phyloP scores from a whole-genome alignment of 2,113 vertebrate genomes.

The Hystrix brachyura region DNA sequence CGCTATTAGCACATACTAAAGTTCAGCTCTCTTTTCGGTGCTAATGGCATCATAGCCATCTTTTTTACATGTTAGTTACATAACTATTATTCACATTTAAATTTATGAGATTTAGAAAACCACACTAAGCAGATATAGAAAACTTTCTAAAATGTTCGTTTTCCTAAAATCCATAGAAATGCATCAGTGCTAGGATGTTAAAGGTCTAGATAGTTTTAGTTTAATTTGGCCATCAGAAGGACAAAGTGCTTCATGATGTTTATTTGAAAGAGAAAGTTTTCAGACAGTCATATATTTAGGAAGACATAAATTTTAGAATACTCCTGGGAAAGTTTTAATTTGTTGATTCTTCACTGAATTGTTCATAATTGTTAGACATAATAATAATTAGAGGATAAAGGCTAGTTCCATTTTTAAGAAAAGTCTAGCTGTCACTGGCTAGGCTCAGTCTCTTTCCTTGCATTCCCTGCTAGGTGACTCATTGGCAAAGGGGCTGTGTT shows the following conservation, averaged over 20 bases:
- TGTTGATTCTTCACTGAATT: background rate
- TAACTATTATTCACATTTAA: slow-evolving; percentile 19
- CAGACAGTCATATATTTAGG: background rate
- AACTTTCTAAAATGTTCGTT: background rate
- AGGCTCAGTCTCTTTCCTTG: background rate
- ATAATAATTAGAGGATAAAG: background rate
- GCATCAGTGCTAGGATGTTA: background rate
- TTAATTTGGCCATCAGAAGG: slow-evolving; percentile 10
- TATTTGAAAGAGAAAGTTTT: background rate
- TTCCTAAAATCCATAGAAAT: slow-evolving; percentile 1
- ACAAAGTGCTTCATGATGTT: background rate
- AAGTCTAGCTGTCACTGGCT: slow-evolving; percentile 43
- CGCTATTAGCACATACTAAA: background rate
- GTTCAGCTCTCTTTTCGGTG: background rate
- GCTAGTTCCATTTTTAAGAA: background rate
- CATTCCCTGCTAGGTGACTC: slow-evolving; percentile 46
- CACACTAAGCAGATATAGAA: background rate
- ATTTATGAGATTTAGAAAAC: slow-evolving; percentile 7
- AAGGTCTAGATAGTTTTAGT: background rate
- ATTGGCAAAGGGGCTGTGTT: background rate
- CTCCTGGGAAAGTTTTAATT: background rate
- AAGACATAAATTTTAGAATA: slow-evolving; percentile 24
- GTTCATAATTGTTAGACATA: background rate
- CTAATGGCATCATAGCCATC: background rate
- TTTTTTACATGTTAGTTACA: background rate